Base-by-base conservation (phyloP, 2,113 vertebrate genomes). In the Chlamydotis undulata region DNA sequence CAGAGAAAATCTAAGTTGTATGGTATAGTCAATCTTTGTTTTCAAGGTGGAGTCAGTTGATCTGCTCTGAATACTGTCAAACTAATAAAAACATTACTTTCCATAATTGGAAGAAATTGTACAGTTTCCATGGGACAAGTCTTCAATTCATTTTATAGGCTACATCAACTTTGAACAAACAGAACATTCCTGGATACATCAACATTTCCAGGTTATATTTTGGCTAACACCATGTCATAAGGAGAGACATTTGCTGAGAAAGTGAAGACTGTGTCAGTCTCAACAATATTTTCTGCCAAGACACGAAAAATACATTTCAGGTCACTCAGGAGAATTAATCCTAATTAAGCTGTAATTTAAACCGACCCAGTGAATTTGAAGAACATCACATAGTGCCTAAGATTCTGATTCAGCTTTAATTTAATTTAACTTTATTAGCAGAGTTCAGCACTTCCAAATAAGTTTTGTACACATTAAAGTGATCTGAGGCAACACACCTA, bases 311-410 rank as follows among this genome's bases (percentile, higher is more conserved):
- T 33, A 75, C 28, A 71, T 86, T 95, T 91, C 52, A 87, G 81
- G 61, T 82, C 60, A 59, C 84, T 65, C 65, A 56, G 16, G 26
- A 94, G 74, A 94, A 85, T 89, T 90, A 93, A 79, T 76, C 33
- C 43, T 82, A 96, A 93, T 95, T 91, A 96, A 91, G 37, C 65
- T 87, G 78, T 90, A 93, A 93, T 69, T 95, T 83, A 92, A 96
- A 95, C 28, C 65, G 67, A 76, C 68, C 76, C 45, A 69, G 68
- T 45, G 68, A 88, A 88, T 69, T 80, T 74, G 71, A 13, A 1
- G 73, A 92, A 80, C 41, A 73, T 80, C 50, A 80, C 14, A 73
- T 33, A 35, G 21, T 85, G 24, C 82, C 41, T 83, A 74, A 83
- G 37, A 94, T 61, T 80, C 39, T 57, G 28, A 83, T 83, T 90